A percentile compares a stretch with the other conserved stretches of the same genome.
Conservation (phyloP, 2,797 vertebrate genomes). For the Catamblyrhynchus diadema region DNA sequence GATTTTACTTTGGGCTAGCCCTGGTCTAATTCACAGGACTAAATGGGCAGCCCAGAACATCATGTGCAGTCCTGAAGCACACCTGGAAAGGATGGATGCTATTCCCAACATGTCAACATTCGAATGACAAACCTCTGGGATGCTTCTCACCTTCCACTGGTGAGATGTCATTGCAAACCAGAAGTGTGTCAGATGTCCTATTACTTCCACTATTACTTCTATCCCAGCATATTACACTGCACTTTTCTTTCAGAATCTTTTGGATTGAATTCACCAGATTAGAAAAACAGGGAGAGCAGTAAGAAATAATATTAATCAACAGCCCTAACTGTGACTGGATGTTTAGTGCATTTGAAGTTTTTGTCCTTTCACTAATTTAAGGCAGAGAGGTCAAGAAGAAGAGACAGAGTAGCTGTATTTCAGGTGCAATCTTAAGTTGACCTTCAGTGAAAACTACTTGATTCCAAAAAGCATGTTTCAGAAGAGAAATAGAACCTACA, state of each 20-base stretch:
- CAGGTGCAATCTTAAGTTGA: rapidly evolving
- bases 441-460: neutral
- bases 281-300: neutral
- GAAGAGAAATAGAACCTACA: neutral
- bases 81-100: neutral
- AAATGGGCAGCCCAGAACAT: neutral
- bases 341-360: neutral
- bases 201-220: neutral
- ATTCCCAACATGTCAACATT: neutral
- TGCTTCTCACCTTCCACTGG: neutral
- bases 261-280: neutral
- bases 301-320: neutral
- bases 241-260: neutral
- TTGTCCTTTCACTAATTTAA: neutral
- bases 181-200: neutral
- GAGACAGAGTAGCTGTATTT: neutral
- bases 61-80: neutral
- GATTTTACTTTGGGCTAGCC: neutral
- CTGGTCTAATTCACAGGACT: neutral
- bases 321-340: neutral
- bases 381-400: neutral
- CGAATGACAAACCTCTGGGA: neutral
- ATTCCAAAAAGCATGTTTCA: neutral
- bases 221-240: neutral
- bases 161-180: neutral